Evolutionary conservation across 92 coral and sea anemone species (phyloP), one percentile per base, ranked within the genome.

Genomic region (Epizoanthus ramosus): DNA sequence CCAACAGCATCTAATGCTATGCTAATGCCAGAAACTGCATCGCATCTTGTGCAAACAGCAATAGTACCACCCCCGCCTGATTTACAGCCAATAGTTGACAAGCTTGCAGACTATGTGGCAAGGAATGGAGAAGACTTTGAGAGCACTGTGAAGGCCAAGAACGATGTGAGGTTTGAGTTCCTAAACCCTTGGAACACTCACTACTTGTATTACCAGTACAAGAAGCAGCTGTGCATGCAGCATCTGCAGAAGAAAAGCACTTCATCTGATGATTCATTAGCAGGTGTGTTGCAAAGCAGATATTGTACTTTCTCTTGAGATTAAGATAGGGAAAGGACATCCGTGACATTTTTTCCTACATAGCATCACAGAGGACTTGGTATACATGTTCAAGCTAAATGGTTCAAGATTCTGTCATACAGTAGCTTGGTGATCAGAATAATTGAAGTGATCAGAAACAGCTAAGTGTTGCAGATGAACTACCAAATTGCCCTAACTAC

Each of bases 61-160:
- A 92, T 94, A 58, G 89, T 96, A 45, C 99, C 99, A 18, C 99
- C 99, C 22, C 98, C 99, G 17, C 99, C 99, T 31, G 99, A 96
- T 68, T 74, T 96, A 24, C 98, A 96, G 53, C 99, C 98, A 13
- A 94, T 96, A 24, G 93, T 94, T 74, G 99, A 96, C 80, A 96
- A 96, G 87, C 89, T 96, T 71, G 99, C 99, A 15, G 85, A 60
- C 45, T 96, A 96, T 81, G 99, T 92, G 45, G 99, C 97, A 53
- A 90, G 92, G 79, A 96, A 96, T 89, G 99, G 99, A 52, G 88
- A 81, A 18, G 94, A 96, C 80, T 96, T 96, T 85, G 99, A 94
- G 73, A 87, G 88, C 61, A 96, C 89, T 73, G 93, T 96, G 50
- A 92, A 90, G 71, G 92, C 93, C 12, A 96, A 96, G 89, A 88